Percentiles rank a stretch among this genome's conserved stretches.
These are phyloP conservation scores for Etheostoma nigrum DNA, from an alignment of 2,797 vertebrate species.

Conservation along the genomic window DNA sequence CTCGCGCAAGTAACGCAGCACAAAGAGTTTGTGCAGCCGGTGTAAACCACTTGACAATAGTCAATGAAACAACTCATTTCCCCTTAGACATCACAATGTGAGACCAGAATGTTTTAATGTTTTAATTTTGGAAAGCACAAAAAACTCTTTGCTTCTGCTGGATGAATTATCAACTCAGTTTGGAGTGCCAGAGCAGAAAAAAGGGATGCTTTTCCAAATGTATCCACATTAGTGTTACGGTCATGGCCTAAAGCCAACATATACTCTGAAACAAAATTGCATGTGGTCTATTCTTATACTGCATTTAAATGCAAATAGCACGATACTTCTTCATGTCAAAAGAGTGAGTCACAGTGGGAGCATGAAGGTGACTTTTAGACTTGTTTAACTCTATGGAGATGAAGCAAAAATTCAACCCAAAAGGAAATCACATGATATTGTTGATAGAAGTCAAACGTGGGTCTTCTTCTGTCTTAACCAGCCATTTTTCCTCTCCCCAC, in stretches of 20 bases:
- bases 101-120: constrained; percentile 4
- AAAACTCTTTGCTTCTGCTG: constrained; percentile 19
- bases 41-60: background rate
- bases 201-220: constrained; percentile 11
- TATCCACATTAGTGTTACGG: constrained; percentile 10
- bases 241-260: constrained; percentile 19
- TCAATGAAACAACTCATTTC: background rate
- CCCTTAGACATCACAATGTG: background rate
- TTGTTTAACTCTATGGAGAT: background rate
- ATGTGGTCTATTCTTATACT: background rate
- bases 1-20: too few relatives aligned
- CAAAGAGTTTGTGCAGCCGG: too few relatives aligned
- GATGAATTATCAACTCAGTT: constrained; percentile 19
- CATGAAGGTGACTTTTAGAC: constrained; percentile 22
- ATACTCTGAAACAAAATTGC: background rate
- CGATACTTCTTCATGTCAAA: background rate
- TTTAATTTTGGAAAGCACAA: background rate
- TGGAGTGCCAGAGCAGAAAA: constrained; percentile 19
- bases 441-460: constrained; percentile 18
- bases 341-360: constrained; percentile 18
- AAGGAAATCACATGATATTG: constrained; percentile 16
- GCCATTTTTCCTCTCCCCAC: constrained; percentile 15
- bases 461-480: constrained; percentile 20
- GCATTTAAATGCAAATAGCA: constrained; percentile 3
- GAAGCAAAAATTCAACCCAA: constrained; percentile 1